These are phyloP conservation scores for Sitodiplosis mosellana DNA, from an alignment of 1,140 invertebrate genomes.

Conservation along the genomic window DNA sequence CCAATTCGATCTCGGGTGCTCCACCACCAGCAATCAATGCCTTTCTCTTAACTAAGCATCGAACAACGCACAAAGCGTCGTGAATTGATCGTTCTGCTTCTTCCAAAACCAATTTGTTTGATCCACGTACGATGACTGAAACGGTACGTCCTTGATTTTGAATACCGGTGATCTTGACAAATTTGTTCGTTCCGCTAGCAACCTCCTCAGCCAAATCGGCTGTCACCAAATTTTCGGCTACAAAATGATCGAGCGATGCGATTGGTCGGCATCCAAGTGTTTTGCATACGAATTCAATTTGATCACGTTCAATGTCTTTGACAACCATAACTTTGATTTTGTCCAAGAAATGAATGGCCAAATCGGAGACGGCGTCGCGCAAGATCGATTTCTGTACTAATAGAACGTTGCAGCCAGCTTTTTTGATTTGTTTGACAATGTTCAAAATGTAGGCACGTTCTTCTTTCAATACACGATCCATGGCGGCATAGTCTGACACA, in stretches of 20 bases:
- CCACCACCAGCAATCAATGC: conserved; percentile 89
- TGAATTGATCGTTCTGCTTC: conserved; percentile 93
- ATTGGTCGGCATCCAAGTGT: conserved; percentile 88
- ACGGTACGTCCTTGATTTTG: conserved; percentile 77
- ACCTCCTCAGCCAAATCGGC: conserved; percentile 95
- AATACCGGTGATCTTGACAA: conserved; percentile 89
- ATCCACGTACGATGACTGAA: conserved; percentile 83
- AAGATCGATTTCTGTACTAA: conserved; percentile 98
- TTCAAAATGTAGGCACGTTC: conserved; percentile 96
- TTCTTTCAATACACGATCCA: conserved; percentile 97
- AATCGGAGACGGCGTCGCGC: conserved; percentile 89
- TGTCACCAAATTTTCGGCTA: conserved; percentile 71
- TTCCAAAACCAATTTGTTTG: conserved; percentile 91
- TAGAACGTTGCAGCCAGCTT: conserved; percentile 93
- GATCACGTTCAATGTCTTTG: conserved; percentile 94
- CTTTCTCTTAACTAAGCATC: conserved; percentile 87
- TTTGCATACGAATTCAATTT: conserved; percentile 95
- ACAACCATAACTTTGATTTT: conserved; percentile 99
- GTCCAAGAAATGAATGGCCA: conserved; percentile 94
- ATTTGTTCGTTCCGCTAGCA: conserved; percentile 71
- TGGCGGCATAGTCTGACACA: conserved; percentile 95
- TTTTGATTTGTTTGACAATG: conserved; percentile 98
- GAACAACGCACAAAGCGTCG: conserved; percentile 94
- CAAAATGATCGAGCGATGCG: conserved; percentile 96
- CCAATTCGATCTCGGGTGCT: conserved; percentile 90